These are phyloP conservation scores for Tolmerus cingulatus DNA, from an alignment of 2,888 invertebrate species.

Conservation along the genomic window DNA sequence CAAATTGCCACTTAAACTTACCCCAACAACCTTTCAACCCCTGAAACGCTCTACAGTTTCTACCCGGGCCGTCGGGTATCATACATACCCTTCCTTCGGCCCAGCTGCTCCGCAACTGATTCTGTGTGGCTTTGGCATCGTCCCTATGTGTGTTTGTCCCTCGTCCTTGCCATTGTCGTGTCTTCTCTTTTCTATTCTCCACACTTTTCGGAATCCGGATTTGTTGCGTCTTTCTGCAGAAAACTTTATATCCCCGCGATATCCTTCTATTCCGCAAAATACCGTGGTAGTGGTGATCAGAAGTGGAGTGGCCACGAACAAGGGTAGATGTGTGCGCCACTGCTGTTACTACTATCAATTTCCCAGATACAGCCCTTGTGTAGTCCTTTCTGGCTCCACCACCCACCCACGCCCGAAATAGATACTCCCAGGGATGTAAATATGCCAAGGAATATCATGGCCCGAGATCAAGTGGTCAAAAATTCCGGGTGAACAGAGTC, in stretches of 20 bases:
- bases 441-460: conserved; percentile 24
- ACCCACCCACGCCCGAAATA: background rate
- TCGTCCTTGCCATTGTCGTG: conserved; percentile 19
- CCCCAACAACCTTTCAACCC: conserved; percentile 41
- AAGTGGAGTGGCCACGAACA: background rate
- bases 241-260: background rate
- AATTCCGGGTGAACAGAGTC: background rate
- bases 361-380: background rate
- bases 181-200: background rate
- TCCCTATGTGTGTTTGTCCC: background rate
- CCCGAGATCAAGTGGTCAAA: conserved; percentile 31
- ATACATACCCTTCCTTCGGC: background rate
- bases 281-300: background rate
- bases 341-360: background rate
- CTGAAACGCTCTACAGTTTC: conserved; percentile 9
- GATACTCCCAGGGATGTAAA: conserved; percentile 31
- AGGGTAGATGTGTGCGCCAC: background rate
- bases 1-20: conserved; percentile 46
- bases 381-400: background rate
- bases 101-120: background rate
- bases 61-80: background rate
- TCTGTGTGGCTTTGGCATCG: background rate
- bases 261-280: background rate
- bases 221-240: background rate
- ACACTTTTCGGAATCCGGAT: conserved; percentile 6